Percentiles rank a stretch among this genome's conserved stretches.
Conservation (phyloP, 2,797 vertebrate genomes). For the Leuciscus waleckii region DNA sequence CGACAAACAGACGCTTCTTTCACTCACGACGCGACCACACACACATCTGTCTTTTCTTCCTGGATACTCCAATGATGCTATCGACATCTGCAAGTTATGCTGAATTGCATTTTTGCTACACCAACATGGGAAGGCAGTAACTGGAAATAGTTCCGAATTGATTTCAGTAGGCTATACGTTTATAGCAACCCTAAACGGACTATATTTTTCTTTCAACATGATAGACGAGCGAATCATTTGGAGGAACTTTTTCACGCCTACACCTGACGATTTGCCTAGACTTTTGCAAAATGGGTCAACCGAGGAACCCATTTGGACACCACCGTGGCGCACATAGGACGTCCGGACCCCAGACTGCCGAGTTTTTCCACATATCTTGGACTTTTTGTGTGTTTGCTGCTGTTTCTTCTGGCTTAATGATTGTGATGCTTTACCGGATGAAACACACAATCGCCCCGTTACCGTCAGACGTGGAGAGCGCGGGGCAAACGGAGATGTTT, state of each 20-base stretch:
- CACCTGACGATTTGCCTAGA: slow-evolving; percentile 44
- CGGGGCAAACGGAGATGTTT: slow-evolving; percentile 57
- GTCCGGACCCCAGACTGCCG: slow-evolving; percentile 55
- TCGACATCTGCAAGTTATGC: neutral
- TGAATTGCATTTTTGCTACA: neutral
- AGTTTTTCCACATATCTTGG: slow-evolving; percentile 64
- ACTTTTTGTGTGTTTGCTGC: slow-evolving; percentile 65
- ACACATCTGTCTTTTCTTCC: neutral
- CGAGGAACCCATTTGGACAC: slow-evolving; percentile 53
- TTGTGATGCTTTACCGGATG: slow-evolving; percentile 67
- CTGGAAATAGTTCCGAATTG: neutral
- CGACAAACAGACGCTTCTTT: neutral
- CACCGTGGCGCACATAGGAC: slow-evolving; percentile 49
- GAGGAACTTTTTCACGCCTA: slow-evolving; percentile 62
- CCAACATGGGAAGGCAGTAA: neutral
- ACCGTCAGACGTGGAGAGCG: slow-evolving; percentile 60
- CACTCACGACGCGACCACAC: neutral
- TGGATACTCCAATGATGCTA: slow-evolving; percentile 5
- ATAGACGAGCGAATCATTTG: slow-evolving; percentile 62
- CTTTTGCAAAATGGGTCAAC: slow-evolving; percentile 42
- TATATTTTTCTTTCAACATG: slow-evolving; percentile 47
- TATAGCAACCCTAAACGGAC: neutral
- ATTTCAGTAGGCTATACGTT: neutral
- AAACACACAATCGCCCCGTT: slow-evolving; percentile 66
- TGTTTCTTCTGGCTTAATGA: slow-evolving; percentile 65